phyloP scores from a whole-genome alignment of 2,797 vertebrate species.

The Tokudaia tokunoshimensis region DNA sequence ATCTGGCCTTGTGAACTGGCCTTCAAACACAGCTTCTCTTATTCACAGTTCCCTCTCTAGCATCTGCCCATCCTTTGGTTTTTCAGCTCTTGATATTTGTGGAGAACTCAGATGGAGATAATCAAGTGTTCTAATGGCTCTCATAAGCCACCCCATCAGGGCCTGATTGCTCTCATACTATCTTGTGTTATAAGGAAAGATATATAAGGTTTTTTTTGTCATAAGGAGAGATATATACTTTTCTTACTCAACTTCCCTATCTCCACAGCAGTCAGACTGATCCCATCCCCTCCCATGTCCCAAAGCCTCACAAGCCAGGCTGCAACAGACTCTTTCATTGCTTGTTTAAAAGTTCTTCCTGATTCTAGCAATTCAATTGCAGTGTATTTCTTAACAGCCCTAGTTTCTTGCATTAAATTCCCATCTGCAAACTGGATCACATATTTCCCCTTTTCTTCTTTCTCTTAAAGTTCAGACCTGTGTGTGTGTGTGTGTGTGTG shows the following conservation, averaged over 20 bases:
- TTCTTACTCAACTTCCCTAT: background rate
- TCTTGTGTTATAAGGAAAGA: background rate
- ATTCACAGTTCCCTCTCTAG: background rate
- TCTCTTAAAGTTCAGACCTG: background rate
- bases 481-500: no score
- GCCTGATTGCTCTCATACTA: background rate
- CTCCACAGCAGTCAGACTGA: background rate
- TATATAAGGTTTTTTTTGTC: background rate
- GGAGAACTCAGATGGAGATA: background rate
- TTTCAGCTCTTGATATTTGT: background rate
- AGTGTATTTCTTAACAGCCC: background rate
- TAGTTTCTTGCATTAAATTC: background rate
- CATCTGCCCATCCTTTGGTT: background rate
- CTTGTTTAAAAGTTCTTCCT: background rate
- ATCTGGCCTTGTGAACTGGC: background rate
- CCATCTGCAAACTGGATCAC: background rate
- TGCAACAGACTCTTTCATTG: background rate
- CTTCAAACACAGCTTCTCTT: background rate
- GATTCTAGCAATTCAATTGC: background rate
- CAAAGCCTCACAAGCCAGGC: background rate
- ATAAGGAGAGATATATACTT: background rate
- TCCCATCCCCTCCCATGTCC: background rate
- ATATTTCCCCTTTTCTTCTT: background rate
- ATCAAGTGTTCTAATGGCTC: background rate
- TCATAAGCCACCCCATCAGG: background rate